Percentiles rank a stretch among this genome's conserved stretches.
phyloP scores from a whole-genome alignment of 1,140 invertebrate genomes.

The Pogonus chalceus region DNA sequence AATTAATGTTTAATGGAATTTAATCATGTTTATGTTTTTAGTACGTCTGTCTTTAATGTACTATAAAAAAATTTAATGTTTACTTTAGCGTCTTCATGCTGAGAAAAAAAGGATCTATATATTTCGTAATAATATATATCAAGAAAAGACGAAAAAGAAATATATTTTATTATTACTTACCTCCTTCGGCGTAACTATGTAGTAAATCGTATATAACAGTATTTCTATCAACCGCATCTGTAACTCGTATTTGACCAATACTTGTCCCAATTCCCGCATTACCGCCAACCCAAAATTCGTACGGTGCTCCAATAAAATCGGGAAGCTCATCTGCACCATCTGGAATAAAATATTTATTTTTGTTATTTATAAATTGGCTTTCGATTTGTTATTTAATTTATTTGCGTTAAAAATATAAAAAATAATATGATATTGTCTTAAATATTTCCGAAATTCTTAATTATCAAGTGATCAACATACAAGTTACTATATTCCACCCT shows the following conservation, averaged over 20 bases:
- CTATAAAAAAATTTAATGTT: constrained; percentile 5
- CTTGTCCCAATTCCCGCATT: constrained; percentile 73
- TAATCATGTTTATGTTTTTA: too few species aligned
- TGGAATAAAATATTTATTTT: constrained; percentile 28
- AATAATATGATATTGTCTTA: too few species aligned
- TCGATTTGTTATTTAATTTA: too few species aligned
- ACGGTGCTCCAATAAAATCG: constrained; percentile 77
- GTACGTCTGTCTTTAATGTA: too few species aligned
- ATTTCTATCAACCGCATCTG: constrained; percentile 53
- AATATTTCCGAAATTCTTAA: too few species aligned
- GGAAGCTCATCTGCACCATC: constrained; percentile 47
- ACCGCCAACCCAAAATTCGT: constrained; percentile 80
- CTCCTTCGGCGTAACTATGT: constrained; percentile 71
- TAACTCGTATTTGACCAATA: constrained; percentile 72
- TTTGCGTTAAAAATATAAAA: too few species aligned
- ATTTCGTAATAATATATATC: too few species aligned
- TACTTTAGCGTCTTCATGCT: too few species aligned
- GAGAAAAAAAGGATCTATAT: too few species aligned
- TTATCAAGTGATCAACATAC: too few species aligned
- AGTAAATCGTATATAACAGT: constrained; percentile 66
- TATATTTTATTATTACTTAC: constrained; percentile 33
- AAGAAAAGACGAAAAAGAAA: constrained; percentile 12
- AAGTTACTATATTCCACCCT: too few species aligned
- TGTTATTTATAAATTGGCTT: too few species aligned
- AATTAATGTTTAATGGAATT: background rate